phyloP scores from a whole-genome alignment of 2,797 vertebrate genomes.

The Serranus cabrilla region DNA sequence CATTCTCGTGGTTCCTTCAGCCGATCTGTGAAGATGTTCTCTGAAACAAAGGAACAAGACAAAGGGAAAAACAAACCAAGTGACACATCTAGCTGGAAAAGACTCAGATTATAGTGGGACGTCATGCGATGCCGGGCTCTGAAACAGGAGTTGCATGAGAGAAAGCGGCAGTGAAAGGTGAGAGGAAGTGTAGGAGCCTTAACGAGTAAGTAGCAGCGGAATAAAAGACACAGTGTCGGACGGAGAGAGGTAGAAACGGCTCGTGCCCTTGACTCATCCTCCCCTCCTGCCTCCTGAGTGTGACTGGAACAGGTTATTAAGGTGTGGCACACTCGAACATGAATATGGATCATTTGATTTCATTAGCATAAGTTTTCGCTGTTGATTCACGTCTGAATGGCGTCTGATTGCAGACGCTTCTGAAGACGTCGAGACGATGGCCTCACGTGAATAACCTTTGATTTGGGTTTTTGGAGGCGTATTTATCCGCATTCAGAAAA shows the following conservation, averaged over 20 bases:
- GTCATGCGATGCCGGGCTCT: neutral
- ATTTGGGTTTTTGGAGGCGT: conserved; percentile 54
- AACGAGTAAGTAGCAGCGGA: conserved; percentile 38
- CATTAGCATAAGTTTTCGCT: conserved; percentile 56
- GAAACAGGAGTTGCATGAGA: conserved; percentile 10
- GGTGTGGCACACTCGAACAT: conserved; percentile 41
- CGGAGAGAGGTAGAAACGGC: conserved; percentile 1
- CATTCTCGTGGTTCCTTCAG: neutral
- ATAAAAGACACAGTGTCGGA: conserved; percentile 21
- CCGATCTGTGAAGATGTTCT: neutral
- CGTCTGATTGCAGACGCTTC: conserved; percentile 68
- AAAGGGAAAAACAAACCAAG: neutral
- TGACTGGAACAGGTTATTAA: conserved; percentile 47
- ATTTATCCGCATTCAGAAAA: conserved; percentile 67
- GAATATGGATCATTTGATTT: conserved; percentile 67
- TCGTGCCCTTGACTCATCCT: conserved; percentile 7
- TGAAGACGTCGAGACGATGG: conserved; percentile 25
- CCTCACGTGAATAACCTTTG: conserved; percentile 69
- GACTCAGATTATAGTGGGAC: conserved; percentile 6
- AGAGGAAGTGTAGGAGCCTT: conserved; percentile 38
- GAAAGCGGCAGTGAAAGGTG: conserved; percentile 32
- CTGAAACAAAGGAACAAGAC: neutral
- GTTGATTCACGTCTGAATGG: conserved; percentile 68
- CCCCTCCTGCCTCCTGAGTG: neutral
- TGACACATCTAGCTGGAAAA: conserved; percentile 14